These are phyloP conservation scores for Halcyon badia DNA, from an alignment of 2,797 vertebrate species.

Conservation along the genomic window DNA sequence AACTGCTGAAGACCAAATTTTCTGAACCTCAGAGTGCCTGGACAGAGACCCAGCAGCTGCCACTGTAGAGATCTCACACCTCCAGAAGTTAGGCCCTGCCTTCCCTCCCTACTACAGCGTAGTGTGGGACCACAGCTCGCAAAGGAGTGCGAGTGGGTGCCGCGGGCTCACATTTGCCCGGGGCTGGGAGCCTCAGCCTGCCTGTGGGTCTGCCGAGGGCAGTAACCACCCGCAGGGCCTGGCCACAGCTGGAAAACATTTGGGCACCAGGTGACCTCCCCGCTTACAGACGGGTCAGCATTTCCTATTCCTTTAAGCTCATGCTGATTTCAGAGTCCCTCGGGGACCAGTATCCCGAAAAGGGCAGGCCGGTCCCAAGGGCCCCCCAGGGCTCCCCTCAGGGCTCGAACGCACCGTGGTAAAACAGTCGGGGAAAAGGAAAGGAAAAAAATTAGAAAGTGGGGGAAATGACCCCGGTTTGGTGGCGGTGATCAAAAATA, in stretches of 20 bases:
- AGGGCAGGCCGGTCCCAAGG: too few relatives aligned
- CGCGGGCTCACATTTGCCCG: fast-evolving
- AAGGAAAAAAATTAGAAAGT: background rate
- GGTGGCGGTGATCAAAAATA: background rate
- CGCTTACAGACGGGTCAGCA: background rate
- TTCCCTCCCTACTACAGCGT: background rate
- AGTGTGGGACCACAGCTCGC: fast-evolving
- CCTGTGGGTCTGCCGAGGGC: background rate
- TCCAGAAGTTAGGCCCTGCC: background rate
- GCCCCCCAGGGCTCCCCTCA: background rate
- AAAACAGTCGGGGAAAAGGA: background rate
- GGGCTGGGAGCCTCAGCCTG: background rate
- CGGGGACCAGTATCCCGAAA: fast-evolving
- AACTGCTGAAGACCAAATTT: fast-evolving
- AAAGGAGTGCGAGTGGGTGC: fast-evolving
- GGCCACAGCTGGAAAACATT: fast-evolving
- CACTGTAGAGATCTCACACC: fast-evolving
- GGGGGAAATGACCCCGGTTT: too few relatives aligned
- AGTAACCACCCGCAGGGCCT: background rate
- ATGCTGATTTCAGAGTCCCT: background rate
- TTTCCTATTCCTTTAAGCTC: background rate
- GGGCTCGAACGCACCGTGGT: fast-evolving
- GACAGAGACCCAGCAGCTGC: fast-evolving
- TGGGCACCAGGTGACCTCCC: background rate
- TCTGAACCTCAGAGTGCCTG: fast-evolving